These are phyloP conservation scores for Toxostoma redivivum DNA, from an alignment of 2,113 vertebrate genomes.

Conservation along the genomic window DNA sequence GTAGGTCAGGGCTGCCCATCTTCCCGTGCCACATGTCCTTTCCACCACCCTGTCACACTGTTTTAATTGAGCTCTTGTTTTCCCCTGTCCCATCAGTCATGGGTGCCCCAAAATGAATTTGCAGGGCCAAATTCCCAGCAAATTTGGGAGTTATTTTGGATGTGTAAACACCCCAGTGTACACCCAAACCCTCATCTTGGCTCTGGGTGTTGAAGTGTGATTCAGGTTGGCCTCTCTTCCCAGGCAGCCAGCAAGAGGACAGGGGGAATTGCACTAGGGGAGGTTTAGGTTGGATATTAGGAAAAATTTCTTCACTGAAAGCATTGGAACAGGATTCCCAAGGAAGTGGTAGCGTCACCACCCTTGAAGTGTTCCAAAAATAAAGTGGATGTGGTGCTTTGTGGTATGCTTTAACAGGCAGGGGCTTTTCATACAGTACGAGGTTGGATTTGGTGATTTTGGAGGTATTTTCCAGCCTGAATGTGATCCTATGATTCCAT, in stretches of 20 bases:
- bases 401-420: neutral
- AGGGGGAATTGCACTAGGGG: neutral
- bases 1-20: slow-evolving; percentile 9
- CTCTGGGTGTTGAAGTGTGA: neutral
- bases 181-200: neutral
- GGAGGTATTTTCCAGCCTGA: neutral
- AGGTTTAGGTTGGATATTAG: neutral
- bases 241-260: neutral
- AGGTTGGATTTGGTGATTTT: neutral
- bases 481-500: neutral
- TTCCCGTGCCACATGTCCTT: rapidly evolving
- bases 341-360: neutral
- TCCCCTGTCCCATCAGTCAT: rapidly evolving
- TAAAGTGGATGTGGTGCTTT: neutral
- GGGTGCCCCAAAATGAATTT: neutral
- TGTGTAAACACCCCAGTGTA: neutral
- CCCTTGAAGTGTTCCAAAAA: neutral
- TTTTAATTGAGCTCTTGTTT: neutral
- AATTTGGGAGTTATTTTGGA: neutral
- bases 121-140: neutral
- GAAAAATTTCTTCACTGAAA: neutral
- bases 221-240: rapidly evolving
- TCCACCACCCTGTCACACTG: rapidly evolving
- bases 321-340: neutral
- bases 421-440: neutral